phyloP scores from a whole-genome alignment of 1,140 invertebrate genomes.

The Drosophila fuyamai region DNA sequence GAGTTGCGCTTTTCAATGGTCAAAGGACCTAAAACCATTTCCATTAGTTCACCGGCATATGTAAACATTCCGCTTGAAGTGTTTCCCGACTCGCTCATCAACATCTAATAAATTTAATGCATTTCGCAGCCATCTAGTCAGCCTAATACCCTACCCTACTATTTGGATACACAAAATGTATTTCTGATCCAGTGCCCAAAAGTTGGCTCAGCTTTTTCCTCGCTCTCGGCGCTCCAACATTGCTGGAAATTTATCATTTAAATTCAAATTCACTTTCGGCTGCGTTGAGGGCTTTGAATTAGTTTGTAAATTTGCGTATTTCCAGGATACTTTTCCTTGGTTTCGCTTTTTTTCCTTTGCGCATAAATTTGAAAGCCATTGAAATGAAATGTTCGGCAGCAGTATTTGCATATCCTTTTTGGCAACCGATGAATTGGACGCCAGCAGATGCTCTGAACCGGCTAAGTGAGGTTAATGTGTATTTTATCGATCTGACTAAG shows the following conservation, averaged over 20 bases:
- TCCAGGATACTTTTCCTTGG: conserved; percentile 54
- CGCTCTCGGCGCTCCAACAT: conserved; percentile 9
- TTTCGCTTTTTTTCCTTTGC: conserved; percentile 21
- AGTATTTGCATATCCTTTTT: conserved; percentile 77
- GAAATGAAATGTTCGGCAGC: conserved; percentile 63
- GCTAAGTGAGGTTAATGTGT: conserved; percentile 71
- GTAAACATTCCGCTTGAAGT: conserved; percentile 1
- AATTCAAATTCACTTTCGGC: conserved; percentile 77
- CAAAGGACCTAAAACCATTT: neutral
- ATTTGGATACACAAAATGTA: conserved; percentile 17
- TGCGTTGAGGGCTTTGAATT: conserved; percentile 73
- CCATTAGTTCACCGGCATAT: conserved; percentile 1
- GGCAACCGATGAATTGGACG: conserved; percentile 27
- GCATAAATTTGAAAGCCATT: conserved; percentile 76
- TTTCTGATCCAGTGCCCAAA: conserved; percentile 21
- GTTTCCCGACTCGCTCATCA: neutral
- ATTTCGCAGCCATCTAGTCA: conserved; percentile 5
- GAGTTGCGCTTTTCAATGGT: neutral
- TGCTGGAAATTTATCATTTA: conserved; percentile 74
- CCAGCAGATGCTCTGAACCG: conserved; percentile 38
- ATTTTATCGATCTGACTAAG: conserved; percentile 66
- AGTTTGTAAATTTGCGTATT: conserved; percentile 82
- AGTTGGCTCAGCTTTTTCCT: conserved; percentile 23
- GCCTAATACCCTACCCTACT: neutral
- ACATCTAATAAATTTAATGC: conserved; percentile 35